Conservation (phyloP, 1,140 invertebrate genomes). For the Plutomurus gul region DNA sequence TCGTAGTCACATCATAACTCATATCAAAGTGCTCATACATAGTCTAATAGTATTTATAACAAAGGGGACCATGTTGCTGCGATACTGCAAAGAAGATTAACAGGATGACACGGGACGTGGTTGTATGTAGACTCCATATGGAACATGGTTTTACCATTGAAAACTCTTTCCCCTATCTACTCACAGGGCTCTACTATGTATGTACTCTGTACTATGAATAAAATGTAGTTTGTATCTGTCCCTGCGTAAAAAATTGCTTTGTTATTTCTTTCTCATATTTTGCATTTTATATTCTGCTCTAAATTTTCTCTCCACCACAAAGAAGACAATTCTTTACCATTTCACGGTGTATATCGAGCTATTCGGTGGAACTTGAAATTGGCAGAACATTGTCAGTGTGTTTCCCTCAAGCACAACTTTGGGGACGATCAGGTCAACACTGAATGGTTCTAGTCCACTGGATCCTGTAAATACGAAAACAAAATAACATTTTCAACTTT, state of each 20-base stretch:
- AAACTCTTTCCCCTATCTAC: no score
- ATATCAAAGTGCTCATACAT: conserved; percentile 1
- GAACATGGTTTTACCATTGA: no score
- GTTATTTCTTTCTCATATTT: no score
- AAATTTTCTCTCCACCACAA: no score
- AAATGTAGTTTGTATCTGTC: not conserved
- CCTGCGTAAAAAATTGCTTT: not conserved
- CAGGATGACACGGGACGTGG: not conserved
- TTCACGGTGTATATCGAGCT: conserved; percentile 17
- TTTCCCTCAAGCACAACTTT: not conserved
- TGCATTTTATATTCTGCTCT: no score
- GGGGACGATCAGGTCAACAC: not conserved
- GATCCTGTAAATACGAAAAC: not conserved
- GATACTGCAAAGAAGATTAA: not conserved
- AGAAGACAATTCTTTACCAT: conserved; percentile 33
- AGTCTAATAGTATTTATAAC: not conserved
- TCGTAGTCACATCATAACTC: not conserved
- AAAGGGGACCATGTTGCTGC: not conserved
- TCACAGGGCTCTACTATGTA: not conserved
- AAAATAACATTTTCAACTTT: no score
- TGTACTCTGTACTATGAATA: not conserved
- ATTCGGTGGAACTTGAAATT: not conserved
- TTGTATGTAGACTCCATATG: not conserved
- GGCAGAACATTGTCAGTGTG: not conserved
- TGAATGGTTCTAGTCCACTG: not conserved